Evolutionary conservation across 1,140 invertebrate genomes (phyloP), one percentile per base, ranked within the genome.

Genomic region (Rhyzopertha dominica): DNA sequence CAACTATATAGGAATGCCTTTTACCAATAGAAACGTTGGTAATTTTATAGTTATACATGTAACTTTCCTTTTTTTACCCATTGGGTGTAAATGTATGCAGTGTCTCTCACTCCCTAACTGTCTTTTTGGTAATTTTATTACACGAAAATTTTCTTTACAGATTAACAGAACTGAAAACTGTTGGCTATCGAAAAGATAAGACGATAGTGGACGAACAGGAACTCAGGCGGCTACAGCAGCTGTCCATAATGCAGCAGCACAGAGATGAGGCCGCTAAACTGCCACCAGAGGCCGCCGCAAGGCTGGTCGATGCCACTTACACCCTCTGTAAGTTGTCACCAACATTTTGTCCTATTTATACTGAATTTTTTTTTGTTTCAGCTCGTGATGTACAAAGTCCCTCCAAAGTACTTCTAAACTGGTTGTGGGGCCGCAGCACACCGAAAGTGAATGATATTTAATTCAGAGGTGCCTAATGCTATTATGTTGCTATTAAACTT

Each of bases 371-470:
- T 47, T 46, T 57, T 62, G 10, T 77, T 74, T 43, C 68, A 86
- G 83, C 81, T 63, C 81, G 83, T 56, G 76, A 85, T 61, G 77
- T 79, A 13, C 82, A 85, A 65, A 85, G 81, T 60, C 82, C 84
- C 30, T 81, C 83, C 38, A 84, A 80, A 51, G 81, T 85, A 38
- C 72, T 87, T 13, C 66, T 86, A 52, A 85, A 87, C 65, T 87
- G 85, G 84, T 66, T 87, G 35, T 79, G 82, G 76, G 84, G 84
- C 13, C 54, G 53, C 36, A 68, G 61, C 45, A 65, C 64, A n/a
- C 65, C 65, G 23, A 66, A 63, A 58, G 59, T 63, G 7, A 65
- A 67, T 55, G 54, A 68, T 28, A 52, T 64, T 53, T 65, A 58
- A 44, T 41, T 22, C 18, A 2, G 19, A 45, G n/a, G 10, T 14